Base-by-base conservation (phyloP, 2,888 invertebrate species). In the Tetropium fuscum region DNA sequence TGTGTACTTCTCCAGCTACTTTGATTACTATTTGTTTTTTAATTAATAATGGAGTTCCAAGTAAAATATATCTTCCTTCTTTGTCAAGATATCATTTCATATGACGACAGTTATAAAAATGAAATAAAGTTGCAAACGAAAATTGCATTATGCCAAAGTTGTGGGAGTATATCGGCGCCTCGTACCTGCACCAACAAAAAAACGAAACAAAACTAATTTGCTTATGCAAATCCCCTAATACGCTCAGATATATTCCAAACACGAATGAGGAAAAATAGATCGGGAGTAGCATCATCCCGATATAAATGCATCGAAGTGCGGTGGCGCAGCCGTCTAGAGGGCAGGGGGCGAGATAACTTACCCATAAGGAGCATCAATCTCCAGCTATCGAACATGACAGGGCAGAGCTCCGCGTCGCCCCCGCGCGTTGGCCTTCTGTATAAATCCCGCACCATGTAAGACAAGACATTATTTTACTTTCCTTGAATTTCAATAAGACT, bases 331-430 rank as follows among this genome's bases (percentile, higher is more conserved):
- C 18, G n/a, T 5, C 45, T 32, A 53, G 58, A 47, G 55, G 51
- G 64, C 67, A 60, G 65, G 59, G 67, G 58, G 69, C 66, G 68
- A 71, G 70, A 72, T 66, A 74, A 74, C 68, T 74, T 76, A 74
- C 73, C 76, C 75, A 73, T 73, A 72, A 75, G 72, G 72, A 73
- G 72, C 76, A 77, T 77, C 77, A 77, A 77, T 77, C 77, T 77
- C 76, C 71, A 73, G 74, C 74, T 75, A 77, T 76, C 76, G 76
- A 76, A 74, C 74, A 75, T 75, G 76, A 75, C 75, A 64, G 63
- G 55, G 58, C 51, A 54, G 58, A 44, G 62, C 67, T 64, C 58
- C 54, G 53, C 48, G 20, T n/a, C 5, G 10, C 7, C 10, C 36
- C 48, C 6, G 13, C 36, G 63, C 61, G 30, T 5, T 63, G 60